Base-by-base conservation (phyloP, 30 jellyfish, hydroid and myxozoan genomes). In the Aurelia coerulea region DNA sequence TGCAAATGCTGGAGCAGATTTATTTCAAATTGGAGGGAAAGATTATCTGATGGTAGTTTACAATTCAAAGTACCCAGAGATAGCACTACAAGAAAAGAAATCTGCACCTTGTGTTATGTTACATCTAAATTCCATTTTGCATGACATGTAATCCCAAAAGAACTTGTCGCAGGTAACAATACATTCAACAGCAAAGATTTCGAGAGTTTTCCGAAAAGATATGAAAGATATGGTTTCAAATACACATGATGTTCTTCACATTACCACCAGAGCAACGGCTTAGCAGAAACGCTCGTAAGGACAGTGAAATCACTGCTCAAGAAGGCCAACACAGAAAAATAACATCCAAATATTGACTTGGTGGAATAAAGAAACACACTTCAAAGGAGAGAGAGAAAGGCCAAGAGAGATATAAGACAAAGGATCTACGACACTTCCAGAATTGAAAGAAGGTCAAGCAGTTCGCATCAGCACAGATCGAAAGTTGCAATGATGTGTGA, bases 1-100 rank as follows among this genome's bases (percentile, higher is more conserved):
- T 33, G 80, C 80, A 64, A 79, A 34, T n/a, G 90, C 65, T 79
- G 90, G 71, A 31, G 46, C 80, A 39, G 90, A 42, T 79, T 65
- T 62, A 46, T 41, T 79, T 62, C 71, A 79, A 5, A 62, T 79
- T 37, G 80, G 80, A 79, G 29, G 29, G 29, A 23, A 23, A 23
- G 29, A 23, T 23, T 23, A 23, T 23, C 29, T 23, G 29, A 23
- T 23, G 29, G 29, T 23, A 23, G 29, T 23, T 23, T 23, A 23
- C 29, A 23, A 23, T 23, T 23, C 29, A 23, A 23, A 23, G 29
- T 23, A 23, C 29, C 29, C 29, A 23, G 29, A 23, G 29, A 23
- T 23, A 23, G 80, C 68, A 79, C 70, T 62, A 66, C 70, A 32
- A 42, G 80, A 79, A 69, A 60, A 66, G 29, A 23, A 79, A 41